Evolutionary conservation across 2,113 vertebrate genomes (phyloP).

Genomic region (Oreochromis tanganicae): DNA sequence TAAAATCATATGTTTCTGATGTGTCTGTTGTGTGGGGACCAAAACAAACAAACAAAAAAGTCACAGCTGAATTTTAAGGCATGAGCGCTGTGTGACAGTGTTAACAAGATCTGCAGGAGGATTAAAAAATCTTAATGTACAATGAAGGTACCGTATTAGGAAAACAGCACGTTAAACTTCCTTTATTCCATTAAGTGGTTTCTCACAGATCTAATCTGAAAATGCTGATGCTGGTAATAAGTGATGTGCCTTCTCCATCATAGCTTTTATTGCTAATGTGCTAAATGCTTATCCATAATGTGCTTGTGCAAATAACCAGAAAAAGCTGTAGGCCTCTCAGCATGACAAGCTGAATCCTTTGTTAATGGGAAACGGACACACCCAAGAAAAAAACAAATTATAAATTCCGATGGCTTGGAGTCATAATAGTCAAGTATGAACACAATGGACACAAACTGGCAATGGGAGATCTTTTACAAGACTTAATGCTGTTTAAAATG

Average conservation of each 20-base stretch:
- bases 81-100: background rate
- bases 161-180: background rate
- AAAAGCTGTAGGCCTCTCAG: background rate
- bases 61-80: background rate
- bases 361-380: background rate
- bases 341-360: background rate
- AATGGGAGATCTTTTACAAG: background rate
- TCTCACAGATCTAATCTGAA: background rate
- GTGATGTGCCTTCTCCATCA: background rate
- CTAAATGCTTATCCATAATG: background rate
- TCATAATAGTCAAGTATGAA: background rate
- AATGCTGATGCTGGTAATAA: background rate
- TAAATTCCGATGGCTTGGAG: background rate
- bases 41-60: background rate
- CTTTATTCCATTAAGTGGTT: background rate
- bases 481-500: background rate
- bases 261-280: background rate
- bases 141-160: background rate
- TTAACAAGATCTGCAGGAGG: background rate
- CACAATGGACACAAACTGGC: background rate
- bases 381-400: background rate
- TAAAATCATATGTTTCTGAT: background rate
- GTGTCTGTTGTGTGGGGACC: background rate
- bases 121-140: background rate
- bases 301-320: background rate